These are phyloP conservation scores for Malurus leucopterus DNA, from an alignment of 2,797 vertebrate genomes.

Conservation along the genomic window DNA sequence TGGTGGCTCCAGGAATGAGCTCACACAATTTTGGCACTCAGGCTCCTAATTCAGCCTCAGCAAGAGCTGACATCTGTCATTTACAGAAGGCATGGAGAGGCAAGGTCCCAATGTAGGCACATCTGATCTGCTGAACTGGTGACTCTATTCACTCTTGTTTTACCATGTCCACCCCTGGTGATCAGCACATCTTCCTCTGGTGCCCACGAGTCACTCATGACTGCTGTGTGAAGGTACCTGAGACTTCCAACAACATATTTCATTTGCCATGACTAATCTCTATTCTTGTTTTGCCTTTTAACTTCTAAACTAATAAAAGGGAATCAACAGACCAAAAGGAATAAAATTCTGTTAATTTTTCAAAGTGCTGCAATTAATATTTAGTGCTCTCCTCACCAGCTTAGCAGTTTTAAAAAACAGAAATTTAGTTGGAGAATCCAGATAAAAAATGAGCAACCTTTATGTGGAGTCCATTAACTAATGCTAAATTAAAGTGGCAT, in stretches of 20 bases:
- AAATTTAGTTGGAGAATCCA: constrained; percentile 41
- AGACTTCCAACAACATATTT: not conserved
- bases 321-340: constrained; percentile 32
- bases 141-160: not conserved
- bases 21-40: not conserved
- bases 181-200: not conserved
- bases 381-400: not conserved
- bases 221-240: not conserved
- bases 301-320: not conserved
- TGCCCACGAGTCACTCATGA: not conserved
- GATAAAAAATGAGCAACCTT: constrained; percentile 59
- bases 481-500: constrained; percentile 68
- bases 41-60: not conserved
- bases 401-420: constrained; percentile 39
- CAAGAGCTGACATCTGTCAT: not conserved
- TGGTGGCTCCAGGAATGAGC: not conserved
- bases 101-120: not conserved
- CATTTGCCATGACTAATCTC: not conserved
- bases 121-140: not conserved
- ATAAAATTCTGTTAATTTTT: constrained; percentile 33
- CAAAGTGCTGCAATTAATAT: constrained; percentile 29
- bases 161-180: not conserved
- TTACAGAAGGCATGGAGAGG: not conserved
- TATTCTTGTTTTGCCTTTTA: not conserved
- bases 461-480: constrained; percentile 68